Conservation (phyloP, 1,140 invertebrate species). For the Bombus vancouverensis region DNA sequence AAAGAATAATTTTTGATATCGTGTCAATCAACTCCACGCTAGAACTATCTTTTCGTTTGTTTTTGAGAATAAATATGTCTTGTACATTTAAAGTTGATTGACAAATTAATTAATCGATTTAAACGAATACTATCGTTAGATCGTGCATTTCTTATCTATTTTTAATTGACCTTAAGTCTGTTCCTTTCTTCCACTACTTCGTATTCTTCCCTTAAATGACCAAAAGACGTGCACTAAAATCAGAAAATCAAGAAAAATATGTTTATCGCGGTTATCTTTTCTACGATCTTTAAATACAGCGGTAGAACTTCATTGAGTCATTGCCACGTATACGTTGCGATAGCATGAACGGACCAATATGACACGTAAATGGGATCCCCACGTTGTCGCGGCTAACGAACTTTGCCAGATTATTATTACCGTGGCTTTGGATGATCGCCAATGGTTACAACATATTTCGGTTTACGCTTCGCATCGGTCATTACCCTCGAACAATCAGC, state of each 20-base stretch:
- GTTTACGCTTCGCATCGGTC: conserved; percentile 67
- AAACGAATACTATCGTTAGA: too few relatives aligned
- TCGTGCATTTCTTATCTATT: too few relatives aligned
- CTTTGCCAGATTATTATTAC: conserved; percentile 74
- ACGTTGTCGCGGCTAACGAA: conserved; percentile 68
- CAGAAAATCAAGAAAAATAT: background rate
- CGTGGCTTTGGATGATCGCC: conserved; percentile 69
- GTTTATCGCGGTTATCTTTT: rapidly evolving
- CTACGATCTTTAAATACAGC: background rate
- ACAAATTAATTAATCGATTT: too few relatives aligned
- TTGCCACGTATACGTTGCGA: conserved; percentile 14
- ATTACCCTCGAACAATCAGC: conserved; percentile 68
- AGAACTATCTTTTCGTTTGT: too few relatives aligned
- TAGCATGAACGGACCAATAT: conserved; percentile 13
- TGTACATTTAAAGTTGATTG: too few relatives aligned
- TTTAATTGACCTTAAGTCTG: too few relatives aligned
- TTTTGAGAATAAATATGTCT: background rate
- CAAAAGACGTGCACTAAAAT: too few relatives aligned
- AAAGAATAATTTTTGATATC: too few relatives aligned
- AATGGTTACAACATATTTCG: conserved; percentile 75
- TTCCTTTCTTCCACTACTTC: too few relatives aligned
- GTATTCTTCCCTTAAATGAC: too few relatives aligned
- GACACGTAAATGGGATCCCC: conserved; percentile 56
- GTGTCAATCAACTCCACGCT: too few relatives aligned
- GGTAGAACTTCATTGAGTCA: conserved; percentile 48